Conservation (phyloP, 1,140 invertebrate genomes). For the Bombus confusus region DNA sequence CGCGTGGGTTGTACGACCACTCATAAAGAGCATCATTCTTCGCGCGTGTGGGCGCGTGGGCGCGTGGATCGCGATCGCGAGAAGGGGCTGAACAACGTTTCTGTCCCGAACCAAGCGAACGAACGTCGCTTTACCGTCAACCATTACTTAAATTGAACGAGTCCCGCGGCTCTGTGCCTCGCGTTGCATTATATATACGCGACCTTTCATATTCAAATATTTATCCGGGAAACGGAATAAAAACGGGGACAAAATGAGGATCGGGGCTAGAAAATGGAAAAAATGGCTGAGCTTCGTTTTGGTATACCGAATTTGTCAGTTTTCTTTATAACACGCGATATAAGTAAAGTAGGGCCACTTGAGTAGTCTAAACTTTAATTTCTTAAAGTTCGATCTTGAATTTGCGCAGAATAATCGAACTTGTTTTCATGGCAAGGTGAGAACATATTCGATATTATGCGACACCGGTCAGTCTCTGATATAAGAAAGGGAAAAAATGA, state of each 20-base stretch:
- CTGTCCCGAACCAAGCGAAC: not conserved
- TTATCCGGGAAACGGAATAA: not conserved
- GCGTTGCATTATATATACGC: not conserved
- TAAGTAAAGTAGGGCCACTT: too few species aligned
- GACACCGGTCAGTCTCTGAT: too few species aligned
- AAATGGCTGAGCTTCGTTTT: not conserved
- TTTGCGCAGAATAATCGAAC: too few species aligned
- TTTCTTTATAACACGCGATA: not conserved
- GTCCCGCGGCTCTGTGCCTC: not conserved
- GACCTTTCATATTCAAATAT: slow-evolving; percentile 9
- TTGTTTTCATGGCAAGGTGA: too few species aligned
- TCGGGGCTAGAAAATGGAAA: too few species aligned
- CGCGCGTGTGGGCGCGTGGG: not conserved
- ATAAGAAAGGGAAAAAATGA: too few species aligned
- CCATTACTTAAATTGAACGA: slow-evolving; percentile 25
- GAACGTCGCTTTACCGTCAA: not conserved
- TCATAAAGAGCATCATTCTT: not conserved
- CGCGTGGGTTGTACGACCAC: not conserved
- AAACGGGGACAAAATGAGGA: not conserved
- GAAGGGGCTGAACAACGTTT: not conserved
- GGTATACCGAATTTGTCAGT: not conserved
- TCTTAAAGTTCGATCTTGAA: too few species aligned
- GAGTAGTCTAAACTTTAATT: too few species aligned
- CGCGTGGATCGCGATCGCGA: not conserved
- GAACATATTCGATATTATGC: too few species aligned